Percentiles rank a stretch among this genome's conserved stretches.
Evolutionary conservation across 2,113 vertebrate species (phyloP).

Genomic region (Artemisiospiza belli): DNA sequence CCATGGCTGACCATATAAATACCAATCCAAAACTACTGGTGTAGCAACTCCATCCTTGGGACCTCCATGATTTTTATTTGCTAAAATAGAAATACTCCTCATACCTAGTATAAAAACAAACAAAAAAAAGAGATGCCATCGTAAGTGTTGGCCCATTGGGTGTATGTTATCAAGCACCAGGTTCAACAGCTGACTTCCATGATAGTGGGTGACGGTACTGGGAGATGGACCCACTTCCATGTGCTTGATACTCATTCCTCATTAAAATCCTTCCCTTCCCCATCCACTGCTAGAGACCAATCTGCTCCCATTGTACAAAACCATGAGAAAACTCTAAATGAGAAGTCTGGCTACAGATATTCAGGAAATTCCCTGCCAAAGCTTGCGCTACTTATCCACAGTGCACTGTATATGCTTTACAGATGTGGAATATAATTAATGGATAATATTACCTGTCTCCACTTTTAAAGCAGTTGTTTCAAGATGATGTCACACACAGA

Average conservation of each 20-base stretch:
- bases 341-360: background rate
- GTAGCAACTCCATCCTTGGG: background rate
- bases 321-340: background rate
- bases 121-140: background rate
- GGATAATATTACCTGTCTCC: conserved; percentile 8
- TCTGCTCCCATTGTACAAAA: background rate
- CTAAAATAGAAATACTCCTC: background rate
- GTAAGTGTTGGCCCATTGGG: background rate
- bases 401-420: background rate
- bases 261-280: background rate
- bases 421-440: conserved; percentile 27
- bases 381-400: background rate
- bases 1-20: background rate
- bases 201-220: background rate
- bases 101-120: background rate
- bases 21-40: background rate
- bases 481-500: conserved; percentile 22
- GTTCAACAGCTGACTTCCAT: background rate
- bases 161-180: background rate
- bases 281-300: background rate
- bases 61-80: background rate
- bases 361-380: background rate
- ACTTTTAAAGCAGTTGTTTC: background rate
- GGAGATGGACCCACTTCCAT: background rate
- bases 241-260: background rate